Evolutionary conservation across 2,113 vertebrate species (phyloP).

Genomic region (Grus americana): DNA sequence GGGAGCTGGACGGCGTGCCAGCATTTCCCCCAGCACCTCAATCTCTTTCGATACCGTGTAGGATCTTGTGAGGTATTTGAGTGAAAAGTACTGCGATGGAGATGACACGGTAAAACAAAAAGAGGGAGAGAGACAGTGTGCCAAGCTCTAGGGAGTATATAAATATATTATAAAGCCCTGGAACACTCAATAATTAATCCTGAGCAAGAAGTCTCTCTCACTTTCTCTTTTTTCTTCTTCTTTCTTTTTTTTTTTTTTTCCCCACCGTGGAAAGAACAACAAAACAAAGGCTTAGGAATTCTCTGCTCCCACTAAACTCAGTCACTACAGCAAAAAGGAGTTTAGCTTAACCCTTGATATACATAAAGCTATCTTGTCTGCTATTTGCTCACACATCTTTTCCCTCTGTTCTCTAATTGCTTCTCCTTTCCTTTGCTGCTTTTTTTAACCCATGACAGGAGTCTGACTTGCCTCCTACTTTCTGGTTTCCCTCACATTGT

Average conservation of each 20-base stretch:
- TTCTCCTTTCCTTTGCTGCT: background rate
- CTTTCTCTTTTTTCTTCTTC: background rate
- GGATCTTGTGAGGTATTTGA: background rate
- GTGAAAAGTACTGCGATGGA: background rate
- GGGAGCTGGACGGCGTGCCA: accelerated
- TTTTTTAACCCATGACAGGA: background rate
- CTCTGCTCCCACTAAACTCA: background rate
- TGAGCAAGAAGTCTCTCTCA: background rate
- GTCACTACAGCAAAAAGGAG: background rate
- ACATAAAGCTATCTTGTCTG: background rate
- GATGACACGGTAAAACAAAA: background rate
- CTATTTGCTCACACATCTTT: background rate
- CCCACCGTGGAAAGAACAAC: background rate
- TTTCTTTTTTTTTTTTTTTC: background rate
- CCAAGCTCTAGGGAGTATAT: background rate
- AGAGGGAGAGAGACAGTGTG: background rate
- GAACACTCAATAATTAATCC: conserved; percentile 53
- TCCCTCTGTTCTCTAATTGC: background rate
- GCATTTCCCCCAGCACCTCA: background rate
- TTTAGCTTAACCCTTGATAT: background rate
- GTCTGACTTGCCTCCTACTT: background rate
- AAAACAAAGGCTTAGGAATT: background rate
- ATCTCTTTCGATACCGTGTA: background rate
- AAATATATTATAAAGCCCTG: conserved; percentile 51
- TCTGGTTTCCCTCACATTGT: background rate